Conservation (phyloP, 2,888 invertebrate species). For the Rutpela maculata region DNA sequence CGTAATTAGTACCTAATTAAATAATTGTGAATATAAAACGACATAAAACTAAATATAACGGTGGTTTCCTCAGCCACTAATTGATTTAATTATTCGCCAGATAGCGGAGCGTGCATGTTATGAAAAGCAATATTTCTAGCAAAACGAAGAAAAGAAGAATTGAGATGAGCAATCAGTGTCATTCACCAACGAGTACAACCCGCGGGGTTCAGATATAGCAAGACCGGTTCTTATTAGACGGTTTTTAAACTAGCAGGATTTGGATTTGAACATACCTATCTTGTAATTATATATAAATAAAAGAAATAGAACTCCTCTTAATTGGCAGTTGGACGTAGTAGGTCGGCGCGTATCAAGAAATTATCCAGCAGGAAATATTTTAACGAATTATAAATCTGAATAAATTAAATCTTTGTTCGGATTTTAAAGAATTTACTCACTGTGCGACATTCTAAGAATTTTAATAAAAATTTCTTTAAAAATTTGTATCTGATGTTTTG, state of each 20-base stretch:
- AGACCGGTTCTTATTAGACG: conserved; percentile 61
- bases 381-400: conserved; percentile 56
- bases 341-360: conserved; percentile 54
- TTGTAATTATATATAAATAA: conserved; percentile 60
- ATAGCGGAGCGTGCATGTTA: conserved; percentile 26
- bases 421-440: conserved; percentile 28
- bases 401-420: conserved; percentile 51
- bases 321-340: conserved; percentile 58
- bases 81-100: conserved; percentile 35
- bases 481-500: background rate
- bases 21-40: conserved; percentile 54
- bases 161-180: conserved; percentile 60
- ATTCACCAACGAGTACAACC: conserved; percentile 57
- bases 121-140: conserved; percentile 39
- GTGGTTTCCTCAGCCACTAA: conserved; percentile 47
- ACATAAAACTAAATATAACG: conserved; percentile 43
- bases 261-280: conserved; percentile 55
- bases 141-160: conserved; percentile 44
- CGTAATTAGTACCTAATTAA: conserved; percentile 55
- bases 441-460: conserved; percentile 29
- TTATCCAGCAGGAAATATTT: conserved; percentile 60
- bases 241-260: conserved; percentile 51
- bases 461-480: conserved; percentile 17
- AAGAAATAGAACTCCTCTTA: conserved; percentile 58
- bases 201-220: conserved; percentile 52